Percentiles rank a stretch among this genome's conserved stretches.
These are phyloP conservation scores for Perithous albicinctus DNA, from an alignment of 2,888 invertebrate genomes.

Conservation along the genomic window DNA sequence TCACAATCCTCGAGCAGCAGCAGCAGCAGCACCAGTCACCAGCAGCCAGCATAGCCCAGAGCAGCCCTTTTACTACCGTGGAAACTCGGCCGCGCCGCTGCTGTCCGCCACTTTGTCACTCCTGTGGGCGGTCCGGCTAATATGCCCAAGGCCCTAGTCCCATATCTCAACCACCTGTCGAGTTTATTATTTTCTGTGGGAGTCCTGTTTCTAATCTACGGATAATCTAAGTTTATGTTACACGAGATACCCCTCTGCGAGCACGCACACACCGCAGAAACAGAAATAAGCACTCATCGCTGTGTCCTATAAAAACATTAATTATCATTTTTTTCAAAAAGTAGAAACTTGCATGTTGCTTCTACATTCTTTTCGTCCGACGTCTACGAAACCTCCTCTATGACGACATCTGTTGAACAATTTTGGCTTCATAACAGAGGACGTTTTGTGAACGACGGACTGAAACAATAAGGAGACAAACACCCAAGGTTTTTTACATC, in stretches of 20 bases:
- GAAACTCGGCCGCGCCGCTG: constrained; percentile 54
- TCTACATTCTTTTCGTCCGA: no score
- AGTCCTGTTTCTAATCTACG: constrained; percentile 63
- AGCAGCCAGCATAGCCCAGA: background rate
- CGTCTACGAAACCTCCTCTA: no score
- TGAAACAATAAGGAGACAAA: no score
- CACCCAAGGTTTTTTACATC: no score
- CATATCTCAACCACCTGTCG: constrained; percentile 70
- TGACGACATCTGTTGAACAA: no score
- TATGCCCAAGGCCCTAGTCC: constrained; percentile 57
- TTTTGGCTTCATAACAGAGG: no score
- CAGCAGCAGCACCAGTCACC: no score
- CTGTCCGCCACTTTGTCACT: constrained; percentile 66
- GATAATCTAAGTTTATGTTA: constrained; percentile 58
- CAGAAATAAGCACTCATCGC: background rate
- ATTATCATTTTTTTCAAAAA: no score
- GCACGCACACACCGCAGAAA: no score
- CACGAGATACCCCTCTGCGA: constrained; percentile 3
- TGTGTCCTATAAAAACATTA: no score
- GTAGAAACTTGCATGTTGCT: no score
- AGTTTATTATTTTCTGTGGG: constrained; percentile 64
- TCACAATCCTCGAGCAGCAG: constrained; percentile 22
- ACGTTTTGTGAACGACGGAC: no score
- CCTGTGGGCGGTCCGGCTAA: constrained; percentile 66
- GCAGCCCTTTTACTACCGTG: constrained; percentile 40